Conservation (phyloP, 2,113 vertebrate genomes). For the Sinocyclocheilus rhinocerous region DNA sequence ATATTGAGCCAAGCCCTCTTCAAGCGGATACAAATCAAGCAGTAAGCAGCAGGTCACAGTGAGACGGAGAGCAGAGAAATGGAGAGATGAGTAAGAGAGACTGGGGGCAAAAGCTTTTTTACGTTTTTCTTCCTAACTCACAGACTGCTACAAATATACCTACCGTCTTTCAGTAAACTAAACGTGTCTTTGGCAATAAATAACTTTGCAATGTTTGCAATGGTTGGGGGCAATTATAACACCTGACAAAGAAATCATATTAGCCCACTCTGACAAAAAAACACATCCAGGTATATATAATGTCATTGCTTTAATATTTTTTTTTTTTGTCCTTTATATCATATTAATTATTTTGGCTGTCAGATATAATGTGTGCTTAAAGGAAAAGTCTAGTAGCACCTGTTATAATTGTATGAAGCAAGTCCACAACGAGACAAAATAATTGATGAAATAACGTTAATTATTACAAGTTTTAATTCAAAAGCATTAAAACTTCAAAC, state of each 20-base stretch:
- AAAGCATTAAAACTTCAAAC: too few species aligned
- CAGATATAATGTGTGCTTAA: neutral
- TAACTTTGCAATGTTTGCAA: neutral
- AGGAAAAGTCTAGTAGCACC: neutral
- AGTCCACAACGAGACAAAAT: too few species aligned
- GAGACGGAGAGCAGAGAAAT: slow-evolving; percentile 10
- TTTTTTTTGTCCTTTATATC: neutral
- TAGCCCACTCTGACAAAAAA: neutral
- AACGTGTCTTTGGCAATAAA: neutral
- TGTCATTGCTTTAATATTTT: neutral
- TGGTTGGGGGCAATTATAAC: slow-evolving; percentile 8
- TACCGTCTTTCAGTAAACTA: neutral
- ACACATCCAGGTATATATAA: neutral
- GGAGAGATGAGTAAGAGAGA: neutral
- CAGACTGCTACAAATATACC: neutral
- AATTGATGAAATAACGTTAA: too few species aligned
- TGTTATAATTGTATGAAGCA: neutral
- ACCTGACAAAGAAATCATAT: slow-evolving; percentile 7
- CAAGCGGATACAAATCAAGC: slow-evolving; percentile 25
- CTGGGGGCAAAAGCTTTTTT: neutral
- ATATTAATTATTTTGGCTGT: neutral
- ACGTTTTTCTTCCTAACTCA: neutral
- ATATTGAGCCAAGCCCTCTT: slow-evolving; percentile 34
- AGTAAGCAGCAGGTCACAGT: neutral
- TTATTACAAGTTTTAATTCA: too few species aligned